Percentiles rank a stretch among this genome's conserved stretches.
These are phyloP conservation scores for Albula goreensis DNA, from an alignment of 2,113 vertebrate genomes.

Conservation along the genomic window DNA sequence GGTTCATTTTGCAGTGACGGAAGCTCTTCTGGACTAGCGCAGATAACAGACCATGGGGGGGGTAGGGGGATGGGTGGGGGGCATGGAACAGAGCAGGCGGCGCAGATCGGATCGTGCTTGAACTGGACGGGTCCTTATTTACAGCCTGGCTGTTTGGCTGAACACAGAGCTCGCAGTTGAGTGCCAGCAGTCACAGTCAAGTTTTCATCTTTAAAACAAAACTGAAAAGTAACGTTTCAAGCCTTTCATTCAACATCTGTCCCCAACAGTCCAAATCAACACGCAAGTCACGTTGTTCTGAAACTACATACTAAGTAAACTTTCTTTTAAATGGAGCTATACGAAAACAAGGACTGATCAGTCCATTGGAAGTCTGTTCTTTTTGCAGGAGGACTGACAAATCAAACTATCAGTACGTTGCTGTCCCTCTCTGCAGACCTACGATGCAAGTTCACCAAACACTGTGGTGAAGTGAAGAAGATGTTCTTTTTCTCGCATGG, in stretches of 20 bases:
- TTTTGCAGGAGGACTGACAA: too few species aligned
- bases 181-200: not conserved
- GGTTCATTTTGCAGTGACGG: constrained; percentile 34
- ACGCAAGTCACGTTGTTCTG: not conserved
- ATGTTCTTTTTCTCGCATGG: too few species aligned
- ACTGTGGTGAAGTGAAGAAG: too few species aligned
- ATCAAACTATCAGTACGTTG: too few species aligned
- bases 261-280: not conserved
- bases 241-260: not conserved
- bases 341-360: too few species aligned
- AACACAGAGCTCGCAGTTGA: not conserved
- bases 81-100: not conserved
- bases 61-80: not conserved
- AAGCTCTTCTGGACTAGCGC: constrained; percentile 22
- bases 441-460: too few species aligned
- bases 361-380: too few species aligned
- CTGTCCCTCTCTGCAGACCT: too few species aligned
- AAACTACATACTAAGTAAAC: not conserved
- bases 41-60: too few species aligned
- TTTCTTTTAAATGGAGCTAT: too few species aligned
- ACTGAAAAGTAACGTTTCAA: not conserved
- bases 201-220: not conserved
- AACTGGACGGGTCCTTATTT: not conserved
- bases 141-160: not conserved
- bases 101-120: not conserved